Percentiles rank a stretch among this genome's conserved stretches.
These are phyloP conservation scores for Tupiocoris notatus DNA, from an alignment of 2,888 invertebrate species.

Conservation along the genomic window DNA sequence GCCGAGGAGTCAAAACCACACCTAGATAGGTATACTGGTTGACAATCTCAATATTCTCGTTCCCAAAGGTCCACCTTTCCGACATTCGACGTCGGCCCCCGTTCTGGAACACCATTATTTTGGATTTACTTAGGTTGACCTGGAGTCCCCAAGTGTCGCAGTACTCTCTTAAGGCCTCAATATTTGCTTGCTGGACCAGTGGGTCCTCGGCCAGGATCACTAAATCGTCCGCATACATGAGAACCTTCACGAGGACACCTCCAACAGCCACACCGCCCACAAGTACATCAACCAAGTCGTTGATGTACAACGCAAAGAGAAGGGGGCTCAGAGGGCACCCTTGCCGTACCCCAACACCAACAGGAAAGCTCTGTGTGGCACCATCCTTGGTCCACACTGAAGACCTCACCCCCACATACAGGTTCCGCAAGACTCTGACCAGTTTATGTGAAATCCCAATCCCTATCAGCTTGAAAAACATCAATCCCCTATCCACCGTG, in stretches of 20 bases:
- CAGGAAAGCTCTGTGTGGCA: not conserved
- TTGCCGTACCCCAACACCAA: slow-evolving; percentile 4
- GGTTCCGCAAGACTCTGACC: not conserved
- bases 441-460: slow-evolving; percentile 26
- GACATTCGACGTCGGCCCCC: slow-evolving; percentile 16
- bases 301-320: slow-evolving; percentile 22
- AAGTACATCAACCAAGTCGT: slow-evolving; percentile 24
- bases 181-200: slow-evolving; percentile 28
- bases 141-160: slow-evolving; percentile 38
- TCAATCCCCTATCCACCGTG: not conserved
- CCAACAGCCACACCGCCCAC: slow-evolving; percentile 17
- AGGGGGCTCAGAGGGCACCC: slow-evolving; percentile 20
- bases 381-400: not conserved
- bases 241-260: slow-evolving; percentile 10
- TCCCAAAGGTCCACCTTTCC: not conserved
- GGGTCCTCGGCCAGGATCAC: slow-evolving; percentile 18
- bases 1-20: not conserved
- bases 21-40: not conserved
- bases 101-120: slow-evolving; percentile 40
- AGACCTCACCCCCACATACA: not conserved
- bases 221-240: slow-evolving; percentile 39
- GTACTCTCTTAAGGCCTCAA: slow-evolving; percentile 26
- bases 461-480: slow-evolving; percentile 18
- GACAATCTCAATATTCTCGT: not conserved
- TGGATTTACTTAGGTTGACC: slow-evolving; percentile 35